A percentile compares a stretch with the other conserved stretches of the same genome.
phyloP scores from a whole-genome alignment of 2,113 vertebrate species.

The Micromys minutus region DNA sequence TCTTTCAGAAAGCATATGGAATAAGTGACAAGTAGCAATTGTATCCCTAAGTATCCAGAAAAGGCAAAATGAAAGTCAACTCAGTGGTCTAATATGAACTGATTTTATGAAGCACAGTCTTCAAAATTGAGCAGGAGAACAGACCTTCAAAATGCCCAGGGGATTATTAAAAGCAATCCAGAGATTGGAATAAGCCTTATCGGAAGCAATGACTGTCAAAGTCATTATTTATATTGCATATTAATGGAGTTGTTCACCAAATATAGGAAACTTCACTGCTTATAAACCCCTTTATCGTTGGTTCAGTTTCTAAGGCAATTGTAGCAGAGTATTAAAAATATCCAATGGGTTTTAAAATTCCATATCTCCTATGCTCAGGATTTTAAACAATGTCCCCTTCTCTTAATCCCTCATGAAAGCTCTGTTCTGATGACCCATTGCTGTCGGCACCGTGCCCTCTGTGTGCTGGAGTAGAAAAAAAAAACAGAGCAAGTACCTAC shows the following conservation, averaged over 20 bases:
- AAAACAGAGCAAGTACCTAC: background rate
- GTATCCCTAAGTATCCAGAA: background rate
- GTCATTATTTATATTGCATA: conserved; percentile 25
- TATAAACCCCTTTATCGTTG: background rate
- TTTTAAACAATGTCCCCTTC: background rate
- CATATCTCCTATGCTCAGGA: background rate
- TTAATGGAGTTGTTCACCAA: background rate
- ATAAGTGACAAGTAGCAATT: background rate
- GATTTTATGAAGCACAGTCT: background rate
- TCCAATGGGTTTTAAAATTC: background rate
- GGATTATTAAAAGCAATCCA: conserved; percentile 37
- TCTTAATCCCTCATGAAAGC: background rate
- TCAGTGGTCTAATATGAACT: conserved; percentile 27
- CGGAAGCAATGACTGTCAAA: background rate
- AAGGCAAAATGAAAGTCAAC: conserved; percentile 27
- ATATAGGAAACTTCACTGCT: background rate
- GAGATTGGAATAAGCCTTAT: background rate
- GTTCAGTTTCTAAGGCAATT: conserved; percentile 18
- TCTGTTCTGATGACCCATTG: background rate
- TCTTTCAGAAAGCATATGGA: background rate
- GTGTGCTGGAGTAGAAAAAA: background rate
- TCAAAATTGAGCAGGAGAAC: background rate
- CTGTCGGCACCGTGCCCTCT: too few species aligned
- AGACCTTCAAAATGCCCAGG: conserved; percentile 42
- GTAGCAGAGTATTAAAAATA: background rate